phyloP scores from a whole-genome alignment of 2,888 invertebrate genomes.

The Anorthoa munda region DNA sequence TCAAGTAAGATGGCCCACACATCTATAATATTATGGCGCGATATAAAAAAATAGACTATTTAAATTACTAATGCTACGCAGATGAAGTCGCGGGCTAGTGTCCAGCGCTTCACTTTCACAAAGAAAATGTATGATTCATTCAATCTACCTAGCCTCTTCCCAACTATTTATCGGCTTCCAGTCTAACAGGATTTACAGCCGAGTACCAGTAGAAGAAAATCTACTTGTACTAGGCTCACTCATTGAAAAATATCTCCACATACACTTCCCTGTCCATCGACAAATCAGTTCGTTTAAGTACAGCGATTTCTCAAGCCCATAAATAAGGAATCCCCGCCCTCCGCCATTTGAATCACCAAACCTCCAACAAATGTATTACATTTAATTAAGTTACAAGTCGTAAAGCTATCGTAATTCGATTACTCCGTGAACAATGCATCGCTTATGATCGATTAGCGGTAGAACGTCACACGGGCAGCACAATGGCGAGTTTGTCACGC shows the following conservation, averaged over 20 bases:
- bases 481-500: constrained; percentile 53
- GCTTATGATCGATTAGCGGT: constrained; percentile 58
- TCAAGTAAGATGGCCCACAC: too few relatives aligned
- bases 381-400: constrained; percentile 56
- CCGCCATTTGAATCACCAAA: constrained; percentile 17
- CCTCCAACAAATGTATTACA: constrained; percentile 39
- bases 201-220: neutral
- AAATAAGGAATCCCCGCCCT: constrained; percentile 8
- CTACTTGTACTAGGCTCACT: too few relatives aligned
- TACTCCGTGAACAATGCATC: constrained; percentile 59
- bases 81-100: too few relatives aligned
- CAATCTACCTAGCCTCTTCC: too few relatives aligned
- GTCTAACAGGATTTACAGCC: too few relatives aligned
- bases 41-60: too few relatives aligned
- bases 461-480: constrained; percentile 8
- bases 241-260: neutral
- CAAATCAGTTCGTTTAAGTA: neutral
- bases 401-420: constrained; percentile 59
- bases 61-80: too few relatives aligned
- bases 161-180: too few relatives aligned
- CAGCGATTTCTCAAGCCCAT: neutral
- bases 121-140: neutral
- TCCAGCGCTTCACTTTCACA: too few relatives aligned
- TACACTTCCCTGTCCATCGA: neutral
- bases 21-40: too few relatives aligned